These are phyloP conservation scores for Aspidiotus destructor DNA, from an alignment of 2,888 invertebrate species.

Conservation along the genomic window DNA sequence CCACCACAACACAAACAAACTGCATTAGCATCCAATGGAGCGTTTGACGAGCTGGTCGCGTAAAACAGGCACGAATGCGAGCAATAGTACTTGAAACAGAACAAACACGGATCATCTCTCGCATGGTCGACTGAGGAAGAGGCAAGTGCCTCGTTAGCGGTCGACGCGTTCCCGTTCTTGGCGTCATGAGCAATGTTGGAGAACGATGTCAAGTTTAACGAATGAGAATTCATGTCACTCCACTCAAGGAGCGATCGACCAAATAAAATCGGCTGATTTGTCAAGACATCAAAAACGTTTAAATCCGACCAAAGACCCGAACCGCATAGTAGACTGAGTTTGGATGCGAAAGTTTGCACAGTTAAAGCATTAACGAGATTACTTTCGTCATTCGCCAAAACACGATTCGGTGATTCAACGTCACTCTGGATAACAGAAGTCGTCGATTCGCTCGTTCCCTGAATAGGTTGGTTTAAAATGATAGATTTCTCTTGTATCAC, in stretches of 20 bases:
- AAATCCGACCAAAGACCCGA: conserved; percentile 20
- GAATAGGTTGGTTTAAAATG: conserved; percentile 6
- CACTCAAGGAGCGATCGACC: conserved; percentile 13
- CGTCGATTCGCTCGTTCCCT: conserved; percentile 5
- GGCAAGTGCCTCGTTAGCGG: conserved; percentile 23
- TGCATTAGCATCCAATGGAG: conserved; percentile 34
- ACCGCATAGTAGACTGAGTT: not conserved
- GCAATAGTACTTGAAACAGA: conserved; percentile 50
- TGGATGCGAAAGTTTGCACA: not conserved
- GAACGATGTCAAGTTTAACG: not conserved
- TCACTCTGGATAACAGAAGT: not conserved
- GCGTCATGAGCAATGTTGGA: not conserved
- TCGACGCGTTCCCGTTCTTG: conserved; percentile 37
- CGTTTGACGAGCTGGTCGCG: conserved; percentile 35
- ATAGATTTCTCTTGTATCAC: conserved; percentile 24
- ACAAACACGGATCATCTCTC: conserved; percentile 44
- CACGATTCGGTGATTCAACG: not conserved
- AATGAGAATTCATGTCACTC: conserved; percentile 17
- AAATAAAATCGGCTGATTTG: conserved; percentile 16
- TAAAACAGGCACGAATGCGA: conserved; percentile 52
- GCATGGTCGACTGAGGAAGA: not conserved
- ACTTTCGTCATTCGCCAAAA: not conserved
- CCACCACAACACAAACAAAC: conserved; percentile 38
- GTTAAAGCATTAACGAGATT: not conserved
- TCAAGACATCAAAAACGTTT: conserved; percentile 20